Base-by-base conservation (phyloP, 1,140 invertebrate genomes). In the Platyscapa corneri region DNA sequence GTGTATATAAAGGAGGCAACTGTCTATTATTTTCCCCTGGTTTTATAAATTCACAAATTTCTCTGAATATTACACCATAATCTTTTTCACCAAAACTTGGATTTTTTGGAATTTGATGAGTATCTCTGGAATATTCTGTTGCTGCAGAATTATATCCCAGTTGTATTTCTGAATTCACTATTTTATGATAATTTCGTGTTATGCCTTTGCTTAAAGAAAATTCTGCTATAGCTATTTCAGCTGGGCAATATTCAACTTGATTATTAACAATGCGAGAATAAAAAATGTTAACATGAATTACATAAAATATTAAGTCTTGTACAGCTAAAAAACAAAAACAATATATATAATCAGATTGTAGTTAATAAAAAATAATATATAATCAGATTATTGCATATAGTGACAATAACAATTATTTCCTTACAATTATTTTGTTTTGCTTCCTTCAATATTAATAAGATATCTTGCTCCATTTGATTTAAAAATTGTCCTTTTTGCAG, bases 121-220 rank as follows among this genome's bases (percentile, higher is more conserved):
- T 92, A 8, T 92, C 88, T 34, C 93, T 86, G 20, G 92, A 92
- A 20, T 91, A 90, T 23, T 92, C 87, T 74, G 93, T 91, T 0
- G 94, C 93, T 67, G 94, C 93, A 30, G 89, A 89, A 0, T 90
- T 91, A 86, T 94, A 95, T 0, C 95, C 95, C 0, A 94, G 53
- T 42, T 93, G 93, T 75, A 94, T 93, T 12, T 88, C 70, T 46
- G 93, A 93, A 82, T 93, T 93, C 0, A 95, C 89, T 14, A 94
- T 89, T 86, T 91, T 90, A 89, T 95, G 94, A 86, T 94, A 95
- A 3, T 90, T 87, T 23, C 93, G 90, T 42, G 88, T 89, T 1
- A 95, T 91, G 1, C 95, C 95, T 75, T 94, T 88, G 39, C 88
- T 72, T 5, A 96, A 83, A 64, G 93, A 94, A 88, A 95, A 95